These are phyloP conservation scores for Hycleus phaleratus DNA, from an alignment of 1,140 invertebrate genomes.

Conservation along the genomic window DNA sequence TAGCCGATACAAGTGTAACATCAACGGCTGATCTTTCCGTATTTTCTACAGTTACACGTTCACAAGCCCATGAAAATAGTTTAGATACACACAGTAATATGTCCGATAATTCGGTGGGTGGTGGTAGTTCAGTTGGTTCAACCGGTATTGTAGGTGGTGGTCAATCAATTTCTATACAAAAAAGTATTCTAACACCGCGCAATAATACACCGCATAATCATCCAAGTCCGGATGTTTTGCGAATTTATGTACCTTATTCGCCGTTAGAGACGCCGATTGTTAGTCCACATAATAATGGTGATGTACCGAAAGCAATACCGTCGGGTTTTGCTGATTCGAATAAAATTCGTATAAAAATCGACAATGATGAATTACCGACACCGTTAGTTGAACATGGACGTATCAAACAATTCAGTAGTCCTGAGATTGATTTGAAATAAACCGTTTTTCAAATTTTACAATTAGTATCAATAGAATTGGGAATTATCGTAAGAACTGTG, in stretches of 20 bases:
- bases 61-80: conserved; percentile 64
- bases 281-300: conserved; percentile 51
- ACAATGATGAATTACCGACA: conserved; percentile 60
- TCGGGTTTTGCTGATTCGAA: conserved; percentile 47
- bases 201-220: conserved; percentile 46
- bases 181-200: conserved; percentile 50
- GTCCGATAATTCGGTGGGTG: conserved; percentile 54
- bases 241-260: conserved; percentile 68
- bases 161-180: conserved; percentile 33
- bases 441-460: background rate
- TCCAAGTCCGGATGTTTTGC: conserved; percentile 58
- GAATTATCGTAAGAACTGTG: too few species aligned
- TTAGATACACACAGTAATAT: conserved; percentile 66
- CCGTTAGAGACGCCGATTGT: conserved; percentile 43
- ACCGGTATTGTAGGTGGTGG: conserved; percentile 33
- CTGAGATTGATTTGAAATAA: conserved; percentile 37
- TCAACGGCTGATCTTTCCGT: conserved; percentile 75
- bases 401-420: conserved; percentile 50
- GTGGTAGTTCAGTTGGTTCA: conserved; percentile 52
- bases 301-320: conserved; percentile 41
- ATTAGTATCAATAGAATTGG: background rate
- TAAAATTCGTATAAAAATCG: conserved; percentile 58
- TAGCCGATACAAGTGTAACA: conserved; percentile 75
- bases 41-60: conserved; percentile 64
- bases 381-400: conserved; percentile 58